A percentile compares a stretch with the other conserved stretches of the same genome.
Conservation (phyloP, 2,888 invertebrate genomes). For the Zygothrica quintamaculata region DNA sequence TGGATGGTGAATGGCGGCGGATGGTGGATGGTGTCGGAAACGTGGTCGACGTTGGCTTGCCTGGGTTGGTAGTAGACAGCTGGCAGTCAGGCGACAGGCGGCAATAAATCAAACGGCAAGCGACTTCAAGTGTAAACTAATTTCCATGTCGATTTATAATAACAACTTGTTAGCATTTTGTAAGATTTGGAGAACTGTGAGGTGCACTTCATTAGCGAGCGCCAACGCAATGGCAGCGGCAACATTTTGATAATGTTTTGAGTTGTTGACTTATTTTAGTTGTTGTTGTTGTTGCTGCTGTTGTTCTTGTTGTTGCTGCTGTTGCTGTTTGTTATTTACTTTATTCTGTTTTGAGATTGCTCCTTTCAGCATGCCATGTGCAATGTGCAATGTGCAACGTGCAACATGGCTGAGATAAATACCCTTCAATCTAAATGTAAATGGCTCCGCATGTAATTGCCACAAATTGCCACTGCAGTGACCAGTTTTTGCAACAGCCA, state of each 20-base stretch:
- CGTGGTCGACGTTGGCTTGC: constrained; percentile 19
- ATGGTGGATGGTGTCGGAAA: constrained; percentile 8
- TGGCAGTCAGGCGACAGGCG: constrained; percentile 80
- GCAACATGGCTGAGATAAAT: constrained; percentile 74
- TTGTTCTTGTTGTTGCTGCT: constrained; percentile 25
- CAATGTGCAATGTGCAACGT: constrained; percentile 37
- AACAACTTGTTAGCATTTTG: constrained; percentile 81
- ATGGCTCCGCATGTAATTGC: constrained; percentile 82
- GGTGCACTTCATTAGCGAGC: constrained; percentile 72
- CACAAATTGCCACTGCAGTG: constrained; percentile 82
- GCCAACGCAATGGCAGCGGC: constrained; percentile 61
- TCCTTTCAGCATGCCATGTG: constrained; percentile 16
- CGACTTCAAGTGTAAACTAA: constrained; percentile 83
- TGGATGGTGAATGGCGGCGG: too few relatives aligned
- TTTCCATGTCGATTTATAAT: constrained; percentile 83
- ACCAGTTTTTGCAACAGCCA: constrained; percentile 76
- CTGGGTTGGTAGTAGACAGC: constrained; percentile 72
- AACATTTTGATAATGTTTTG: constrained; percentile 57
- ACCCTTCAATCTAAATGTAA: constrained; percentile 82
- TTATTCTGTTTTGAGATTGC: too few relatives aligned
- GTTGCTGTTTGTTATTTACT: too few relatives aligned
- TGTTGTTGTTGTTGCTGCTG: constrained; percentile 21
- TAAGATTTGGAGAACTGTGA: constrained; percentile 56
- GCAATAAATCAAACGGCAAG: constrained; percentile 78
- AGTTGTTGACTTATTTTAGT: too few relatives aligned